These are phyloP conservation scores for Hypocryptadius cinnamomeus DNA, from an alignment of 2,113 vertebrate genomes.

Conservation along the genomic window DNA sequence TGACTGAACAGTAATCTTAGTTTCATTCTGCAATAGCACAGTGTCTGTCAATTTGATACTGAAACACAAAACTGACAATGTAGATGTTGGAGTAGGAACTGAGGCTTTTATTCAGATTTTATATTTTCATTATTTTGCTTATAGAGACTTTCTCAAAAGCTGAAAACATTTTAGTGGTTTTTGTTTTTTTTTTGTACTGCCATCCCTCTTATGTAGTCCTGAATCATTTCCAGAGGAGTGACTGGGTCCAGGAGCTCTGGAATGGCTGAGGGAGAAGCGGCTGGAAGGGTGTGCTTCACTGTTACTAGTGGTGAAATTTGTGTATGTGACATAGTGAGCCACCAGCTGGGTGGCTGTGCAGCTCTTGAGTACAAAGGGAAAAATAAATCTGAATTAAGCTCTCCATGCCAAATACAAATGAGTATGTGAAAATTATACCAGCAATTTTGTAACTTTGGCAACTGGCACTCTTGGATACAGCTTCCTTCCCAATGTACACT, in stretches of 20 bases:
- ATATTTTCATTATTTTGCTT: background rate
- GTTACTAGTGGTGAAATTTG: rapidly evolving
- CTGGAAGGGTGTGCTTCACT: rapidly evolving
- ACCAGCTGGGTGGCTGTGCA: background rate
- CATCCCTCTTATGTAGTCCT: background rate
- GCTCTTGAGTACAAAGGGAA: background rate
- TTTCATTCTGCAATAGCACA: background rate
- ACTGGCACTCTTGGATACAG: background rate
- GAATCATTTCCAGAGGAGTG: background rate
- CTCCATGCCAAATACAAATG: background rate
- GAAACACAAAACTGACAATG: background rate
- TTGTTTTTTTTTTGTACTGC: background rate
- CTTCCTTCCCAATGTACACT: background rate
- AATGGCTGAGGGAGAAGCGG: background rate
- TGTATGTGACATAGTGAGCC: rapidly evolving
- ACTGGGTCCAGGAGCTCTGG: background rate
- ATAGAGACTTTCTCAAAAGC: background rate
- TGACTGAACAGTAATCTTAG: background rate
- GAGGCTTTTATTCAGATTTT: background rate
- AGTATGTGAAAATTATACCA: background rate
- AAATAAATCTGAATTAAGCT: background rate
- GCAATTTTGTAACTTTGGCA: background rate
- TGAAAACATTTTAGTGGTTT: background rate
- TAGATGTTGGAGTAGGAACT: background rate
- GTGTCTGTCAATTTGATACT: background rate